A percentile compares a stretch with the other conserved stretches of the same genome.
Evolutionary conservation across 2,888 invertebrate genomes (phyloP).

Genomic region (Machimus atricapillus): DNA sequence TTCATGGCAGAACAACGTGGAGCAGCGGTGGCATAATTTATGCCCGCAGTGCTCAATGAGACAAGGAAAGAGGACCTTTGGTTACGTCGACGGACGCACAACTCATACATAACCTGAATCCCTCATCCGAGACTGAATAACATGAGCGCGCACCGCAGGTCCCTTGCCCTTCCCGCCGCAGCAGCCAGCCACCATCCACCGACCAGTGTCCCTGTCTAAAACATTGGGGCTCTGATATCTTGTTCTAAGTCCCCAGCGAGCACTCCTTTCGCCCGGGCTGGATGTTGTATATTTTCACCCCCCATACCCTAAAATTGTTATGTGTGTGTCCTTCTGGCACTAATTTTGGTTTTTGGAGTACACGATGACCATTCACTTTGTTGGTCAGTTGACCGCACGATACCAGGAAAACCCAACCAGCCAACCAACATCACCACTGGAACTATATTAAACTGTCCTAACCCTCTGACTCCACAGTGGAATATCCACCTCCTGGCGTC

Average conservation of each 20-base stretch:
- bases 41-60: constrained; percentile 15
- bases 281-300: neutral
- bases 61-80: constrained; percentile 27
- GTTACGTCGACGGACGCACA: constrained; percentile 10
- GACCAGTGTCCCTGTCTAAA: neutral
- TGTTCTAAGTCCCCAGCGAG: constrained; percentile 34
- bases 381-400: constrained; percentile 42
- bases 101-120: constrained; percentile 30
- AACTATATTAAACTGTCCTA: constrained; percentile 36
- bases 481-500: constrained; percentile 11
- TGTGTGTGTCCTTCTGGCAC: constrained; percentile 41
- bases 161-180: neutral
- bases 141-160: constrained; percentile 28
- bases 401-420: constrained; percentile 25
- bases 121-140: constrained; percentile 39
- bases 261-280: neutral
- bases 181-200: neutral
- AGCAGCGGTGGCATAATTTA: constrained; percentile 29
- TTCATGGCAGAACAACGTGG: constrained; percentile 31
- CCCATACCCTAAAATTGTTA: constrained; percentile 31
- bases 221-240: constrained; percentile 38
- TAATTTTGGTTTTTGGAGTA: constrained; percentile 42
- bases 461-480: constrained; percentile 10
- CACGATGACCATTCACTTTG: constrained; percentile 42
- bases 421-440: constrained; percentile 35